phyloP scores from a whole-genome alignment of 1,140 invertebrate species.

The Drosophila ananassae region DNA sequence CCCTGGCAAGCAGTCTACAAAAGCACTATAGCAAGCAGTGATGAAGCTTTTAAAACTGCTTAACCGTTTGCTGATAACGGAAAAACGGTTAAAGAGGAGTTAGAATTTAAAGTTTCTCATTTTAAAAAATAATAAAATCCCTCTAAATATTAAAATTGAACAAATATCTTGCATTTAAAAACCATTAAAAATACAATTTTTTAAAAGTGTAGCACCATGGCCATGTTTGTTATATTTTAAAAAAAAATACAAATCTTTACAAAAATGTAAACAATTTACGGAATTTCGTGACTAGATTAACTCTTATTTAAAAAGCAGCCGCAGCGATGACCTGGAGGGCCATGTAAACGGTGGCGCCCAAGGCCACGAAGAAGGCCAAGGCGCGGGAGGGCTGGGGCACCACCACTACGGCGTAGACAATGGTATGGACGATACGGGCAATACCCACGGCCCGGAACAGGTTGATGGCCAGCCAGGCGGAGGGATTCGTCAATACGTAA shows the following conservation, averaged over 20 bases:
- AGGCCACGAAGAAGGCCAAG: conserved; percentile 85
- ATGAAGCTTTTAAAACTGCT: not conserved
- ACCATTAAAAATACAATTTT: not conserved
- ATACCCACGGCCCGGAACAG: conserved; percentile 87
- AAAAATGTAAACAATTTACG: conserved; percentile 4
- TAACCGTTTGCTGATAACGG: not conserved
- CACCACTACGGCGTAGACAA: conserved; percentile 86
- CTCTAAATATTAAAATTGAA: not conserved
- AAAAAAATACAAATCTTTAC: conserved; percentile 2
- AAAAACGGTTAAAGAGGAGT: not conserved
- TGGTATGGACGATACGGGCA: conserved; percentile 86
- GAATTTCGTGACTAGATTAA: not conserved
- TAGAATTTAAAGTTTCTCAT: not conserved
- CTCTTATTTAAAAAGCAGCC: conserved; percentile 85
- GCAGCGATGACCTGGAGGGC: conserved; percentile 79
- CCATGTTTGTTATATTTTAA: conserved; percentile 16
- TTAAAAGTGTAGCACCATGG: not conserved
- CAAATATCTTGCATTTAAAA: not conserved
- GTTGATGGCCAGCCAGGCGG: conserved; percentile 84
- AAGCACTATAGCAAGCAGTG: not conserved
- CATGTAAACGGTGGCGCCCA: conserved; percentile 85
- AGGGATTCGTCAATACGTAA: conserved; percentile 87
- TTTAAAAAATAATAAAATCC: too few species aligned
- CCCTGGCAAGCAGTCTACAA: not conserved
- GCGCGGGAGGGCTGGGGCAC: conserved; percentile 87